Percentiles rank a stretch among this genome's conserved stretches.
phyloP scores from a whole-genome alignment of 92 coral and sea anemone species.

The Montipora capitata region DNA sequence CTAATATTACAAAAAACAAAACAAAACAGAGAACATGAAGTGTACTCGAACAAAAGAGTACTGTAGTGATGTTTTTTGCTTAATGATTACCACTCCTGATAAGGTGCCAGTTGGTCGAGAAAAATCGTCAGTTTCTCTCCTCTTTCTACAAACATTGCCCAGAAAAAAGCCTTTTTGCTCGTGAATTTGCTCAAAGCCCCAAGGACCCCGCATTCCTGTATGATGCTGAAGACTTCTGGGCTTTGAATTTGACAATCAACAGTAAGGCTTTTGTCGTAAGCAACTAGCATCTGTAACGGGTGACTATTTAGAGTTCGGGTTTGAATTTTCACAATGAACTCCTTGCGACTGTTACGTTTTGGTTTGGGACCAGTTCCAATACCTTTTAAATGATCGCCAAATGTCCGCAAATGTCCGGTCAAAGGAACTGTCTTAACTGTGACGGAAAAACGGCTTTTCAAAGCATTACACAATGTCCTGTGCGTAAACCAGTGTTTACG shows the following conservation, averaged over 20 bases:
- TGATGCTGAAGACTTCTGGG: conserved; percentile 73
- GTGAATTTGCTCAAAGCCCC: conserved; percentile 56
- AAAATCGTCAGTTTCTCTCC: conserved; percentile 66
- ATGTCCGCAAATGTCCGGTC: conserved; percentile 10
- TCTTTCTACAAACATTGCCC: conserved; percentile 61
- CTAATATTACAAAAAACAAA: no score
- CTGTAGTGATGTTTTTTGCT: no score
- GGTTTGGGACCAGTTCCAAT: conserved; percentile 73
- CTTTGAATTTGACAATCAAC: conserved; percentile 68
- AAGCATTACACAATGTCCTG: conserved; percentile 50
- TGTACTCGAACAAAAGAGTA: no score
- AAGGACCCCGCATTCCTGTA: conserved; percentile 91
- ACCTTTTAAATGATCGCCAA: conserved; percentile 76
- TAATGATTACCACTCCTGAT: conserved; percentile 71
- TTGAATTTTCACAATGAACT: conserved; percentile 83
- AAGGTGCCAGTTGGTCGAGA: conserved; percentile 81
- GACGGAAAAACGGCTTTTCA: conserved; percentile 64
- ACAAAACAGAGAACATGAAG: no score
- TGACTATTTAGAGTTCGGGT: conserved; percentile 66
- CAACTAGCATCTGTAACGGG: conserved; percentile 65
- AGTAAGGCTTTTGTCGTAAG: conserved; percentile 61
- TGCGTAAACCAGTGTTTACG: conserved; percentile 72
- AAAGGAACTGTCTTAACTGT: conserved; percentile 31
- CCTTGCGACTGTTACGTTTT: conserved; percentile 42
- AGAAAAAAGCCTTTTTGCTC: conserved; percentile 81